These are phyloP conservation scores for Acestrorhynchus altus DNA, from an alignment of 2,797 vertebrate species.

Conservation along the genomic window DNA sequence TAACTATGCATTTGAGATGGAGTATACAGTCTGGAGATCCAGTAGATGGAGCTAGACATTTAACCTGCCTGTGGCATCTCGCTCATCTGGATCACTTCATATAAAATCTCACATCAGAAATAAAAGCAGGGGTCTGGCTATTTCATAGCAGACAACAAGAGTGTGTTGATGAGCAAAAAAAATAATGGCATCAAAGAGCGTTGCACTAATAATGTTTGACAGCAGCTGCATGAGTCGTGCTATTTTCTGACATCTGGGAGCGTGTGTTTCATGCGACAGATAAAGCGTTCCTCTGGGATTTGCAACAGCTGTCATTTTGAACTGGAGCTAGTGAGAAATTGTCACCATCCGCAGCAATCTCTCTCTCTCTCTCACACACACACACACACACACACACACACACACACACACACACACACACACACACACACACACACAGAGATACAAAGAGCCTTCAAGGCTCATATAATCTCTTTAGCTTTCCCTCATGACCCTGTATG, in stretches of 20 bases:
- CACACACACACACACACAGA: neutral
- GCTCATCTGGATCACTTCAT: neutral
- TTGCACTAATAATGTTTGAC: slow-evolving; percentile 12
- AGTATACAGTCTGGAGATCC: neutral
- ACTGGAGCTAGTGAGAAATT: neutral
- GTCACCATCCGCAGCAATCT: neutral
- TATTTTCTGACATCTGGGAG: slow-evolving; percentile 24
- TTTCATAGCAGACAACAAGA: slow-evolving; percentile 5
- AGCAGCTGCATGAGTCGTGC: slow-evolving; percentile 22
- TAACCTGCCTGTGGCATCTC: neutral
- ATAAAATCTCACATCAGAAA: slow-evolving; percentile 2
- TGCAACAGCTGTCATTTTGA: slow-evolving; percentile 10
- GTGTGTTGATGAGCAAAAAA: slow-evolving; percentile 3
- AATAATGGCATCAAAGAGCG: neutral
- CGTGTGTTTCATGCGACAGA: slow-evolving; percentile 8
- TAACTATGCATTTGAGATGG: neutral
- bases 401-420: neutral
- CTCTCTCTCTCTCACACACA: neutral
- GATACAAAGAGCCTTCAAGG: neutral
- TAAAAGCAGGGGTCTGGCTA: neutral
- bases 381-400: neutral
- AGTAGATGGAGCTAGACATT: slow-evolving; percentile 52
- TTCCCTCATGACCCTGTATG: neutral
- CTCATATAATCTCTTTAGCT: slow-evolving; percentile 3
- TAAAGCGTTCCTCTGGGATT: slow-evolving; percentile 5